phyloP scores from a whole-genome alignment of 2,113 vertebrate genomes.

The Ochotona curzoniae region DNA sequence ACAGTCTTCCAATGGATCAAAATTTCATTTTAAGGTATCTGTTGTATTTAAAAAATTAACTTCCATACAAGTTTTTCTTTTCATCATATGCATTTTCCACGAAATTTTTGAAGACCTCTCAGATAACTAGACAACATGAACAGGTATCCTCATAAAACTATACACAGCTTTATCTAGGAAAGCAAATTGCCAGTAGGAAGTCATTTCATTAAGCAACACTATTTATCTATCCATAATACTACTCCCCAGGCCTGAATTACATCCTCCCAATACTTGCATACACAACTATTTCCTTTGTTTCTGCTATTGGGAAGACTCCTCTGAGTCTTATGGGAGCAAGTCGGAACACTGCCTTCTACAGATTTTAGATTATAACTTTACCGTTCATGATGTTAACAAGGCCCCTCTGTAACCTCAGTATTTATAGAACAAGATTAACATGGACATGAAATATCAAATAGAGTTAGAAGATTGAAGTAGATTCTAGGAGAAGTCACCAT shows the following conservation, averaged over 20 bases:
- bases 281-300: neutral
- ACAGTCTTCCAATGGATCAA: neutral
- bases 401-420: neutral
- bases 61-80: too few relatives aligned
- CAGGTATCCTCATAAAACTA: neutral
- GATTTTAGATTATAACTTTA: neutral
- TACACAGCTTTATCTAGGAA: neutral
- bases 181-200: neutral
- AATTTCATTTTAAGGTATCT: neutral
- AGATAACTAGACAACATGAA: too few relatives aligned
- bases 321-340: neutral
- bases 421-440: constrained; percentile 15
- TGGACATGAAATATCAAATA: neutral
- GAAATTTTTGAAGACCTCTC: too few relatives aligned
- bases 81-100: too few relatives aligned
- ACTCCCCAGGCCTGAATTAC: neutral
- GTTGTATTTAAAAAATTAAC: too few relatives aligned
- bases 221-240: neutral
- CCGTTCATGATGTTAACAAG: neutral
- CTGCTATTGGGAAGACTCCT: neutral
- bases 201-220: neutral
- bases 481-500: neutral
- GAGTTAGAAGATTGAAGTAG: neutral
- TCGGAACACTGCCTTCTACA: neutral
- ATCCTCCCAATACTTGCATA: neutral